Evolutionary conservation across 1,140 invertebrate species (phyloP), one percentile per base, ranked within the genome.

Genomic region (silkworm (Bombyx mori)): DNA sequence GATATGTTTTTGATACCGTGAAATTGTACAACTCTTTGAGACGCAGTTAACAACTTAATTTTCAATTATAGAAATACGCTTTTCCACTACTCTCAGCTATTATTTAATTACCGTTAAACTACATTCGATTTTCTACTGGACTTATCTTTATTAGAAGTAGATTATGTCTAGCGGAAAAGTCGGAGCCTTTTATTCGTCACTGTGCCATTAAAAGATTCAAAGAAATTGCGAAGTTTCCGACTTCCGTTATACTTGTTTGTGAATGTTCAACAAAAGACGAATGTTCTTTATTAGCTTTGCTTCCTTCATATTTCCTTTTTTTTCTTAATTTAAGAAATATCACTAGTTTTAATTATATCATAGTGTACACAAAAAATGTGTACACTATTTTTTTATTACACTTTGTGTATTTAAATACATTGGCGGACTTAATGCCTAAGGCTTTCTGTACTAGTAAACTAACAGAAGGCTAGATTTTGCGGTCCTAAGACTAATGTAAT

Each of bases 111-210:
- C 26, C 26, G 26, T 35, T 35, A 35, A 35, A 35, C 26, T 35
- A 35, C 4, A 35, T 35, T 35, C 26, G 26, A 35, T 46, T 60
- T 50, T 58, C 58, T 60, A 62, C 42, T 57, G 54, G 54, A 60
- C 47, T 62, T 65, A 66, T 68, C 60, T 61, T 68, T 67, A 68
- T 66, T 68, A 55, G 61, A 69, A 68, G 62, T 68, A 61, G 69
- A 74, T 74, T 69, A 63, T 60, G 66, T 57, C 52, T 64, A 57
- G 60, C 57, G 63, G 61, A 63, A 70, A 54, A 63, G 63, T 68
- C 51, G 58, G 45, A 58, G 50, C 49, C 54, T 58, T 66, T 69
- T 63, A 61, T 71, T 69, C 66, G 61, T 66, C 35, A 9, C 26
- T 42, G 51, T 26, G 42, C 51, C 51, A 52, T 52, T 42, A 52